Percentiles rank a stretch among this genome's conserved stretches.
These are phyloP conservation scores for Hylaeus volcanicus DNA, from an alignment of 1,140 invertebrate species.

Conservation along the genomic window DNA sequence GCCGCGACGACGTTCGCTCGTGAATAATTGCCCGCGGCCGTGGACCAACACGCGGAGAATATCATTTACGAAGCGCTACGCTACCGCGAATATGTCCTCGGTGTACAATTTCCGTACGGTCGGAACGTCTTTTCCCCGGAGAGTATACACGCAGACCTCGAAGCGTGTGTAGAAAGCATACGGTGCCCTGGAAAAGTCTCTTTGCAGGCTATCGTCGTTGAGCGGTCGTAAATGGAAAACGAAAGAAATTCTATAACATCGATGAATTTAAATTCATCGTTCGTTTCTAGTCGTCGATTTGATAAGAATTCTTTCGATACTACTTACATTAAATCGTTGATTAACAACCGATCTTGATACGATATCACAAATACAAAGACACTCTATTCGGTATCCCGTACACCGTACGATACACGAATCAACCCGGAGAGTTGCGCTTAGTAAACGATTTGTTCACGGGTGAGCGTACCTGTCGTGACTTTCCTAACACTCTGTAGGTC, in stretches of 20 bases:
- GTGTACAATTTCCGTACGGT: conserved; percentile 17
- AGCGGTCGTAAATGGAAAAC: no score
- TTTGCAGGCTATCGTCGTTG: background rate
- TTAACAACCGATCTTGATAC: no score
- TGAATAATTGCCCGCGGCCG: conserved; percentile 10
- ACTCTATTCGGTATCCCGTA: no score
- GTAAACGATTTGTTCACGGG: background rate
- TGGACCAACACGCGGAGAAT: background rate
- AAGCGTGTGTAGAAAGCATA: background rate
- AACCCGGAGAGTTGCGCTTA: no score
- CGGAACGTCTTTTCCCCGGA: conserved; percentile 17
- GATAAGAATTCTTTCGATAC: no score
- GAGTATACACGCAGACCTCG: background rate
- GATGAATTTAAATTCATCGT: no score
- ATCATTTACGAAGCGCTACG: conserved; percentile 15
- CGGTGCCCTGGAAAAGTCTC: background rate
- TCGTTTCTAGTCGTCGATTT: no score
- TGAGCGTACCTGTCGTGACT: background rate
- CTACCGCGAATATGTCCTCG: conserved; percentile 5
- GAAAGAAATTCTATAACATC: no score
- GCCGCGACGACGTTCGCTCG: background rate
- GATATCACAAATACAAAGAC: background rate
- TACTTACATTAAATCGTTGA: no score
- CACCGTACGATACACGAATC: no score
- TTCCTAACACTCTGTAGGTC: background rate